A percentile compares a stretch with the other conserved stretches of the same genome.
These are phyloP conservation scores for Actinia equina DNA, from an alignment of 64 coral and sea anemone genomes.

Conservation along the genomic window DNA sequence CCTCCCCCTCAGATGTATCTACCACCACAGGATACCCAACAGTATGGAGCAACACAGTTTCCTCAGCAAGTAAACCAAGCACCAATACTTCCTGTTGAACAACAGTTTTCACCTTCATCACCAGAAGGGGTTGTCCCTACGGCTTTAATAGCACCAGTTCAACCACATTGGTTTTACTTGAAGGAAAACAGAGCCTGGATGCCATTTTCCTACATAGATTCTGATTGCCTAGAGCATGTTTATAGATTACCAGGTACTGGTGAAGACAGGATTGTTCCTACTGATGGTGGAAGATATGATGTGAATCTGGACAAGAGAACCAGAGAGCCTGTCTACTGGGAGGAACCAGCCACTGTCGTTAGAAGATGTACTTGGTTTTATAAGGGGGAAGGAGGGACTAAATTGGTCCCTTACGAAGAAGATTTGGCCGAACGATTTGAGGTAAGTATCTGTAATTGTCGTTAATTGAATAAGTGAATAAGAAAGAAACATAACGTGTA, in stretches of 20 bases:
- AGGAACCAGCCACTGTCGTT: constrained; percentile 76
- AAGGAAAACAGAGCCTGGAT: constrained; percentile 76
- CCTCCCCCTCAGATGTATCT: not conserved
- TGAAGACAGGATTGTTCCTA: constrained; percentile 73
- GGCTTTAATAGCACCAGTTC: constrained; percentile 57
- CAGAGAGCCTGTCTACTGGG: constrained; percentile 83
- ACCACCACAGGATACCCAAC: not conserved
- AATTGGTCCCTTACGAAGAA: constrained; percentile 88
- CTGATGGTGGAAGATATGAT: constrained; percentile 98
- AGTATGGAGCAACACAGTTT: not conserved
- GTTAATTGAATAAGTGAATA: too few species aligned
- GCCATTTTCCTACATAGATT: constrained; percentile 94
- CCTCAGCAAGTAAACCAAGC: not conserved
- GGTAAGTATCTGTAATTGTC: constrained; percentile 43
- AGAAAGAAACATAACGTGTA: too few species aligned
- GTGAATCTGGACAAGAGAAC: constrained; percentile 88
- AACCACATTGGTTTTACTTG: constrained; percentile 95
- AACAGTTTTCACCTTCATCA: not conserved
- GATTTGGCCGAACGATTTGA: constrained; percentile 70
- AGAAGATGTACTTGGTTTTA: constrained; percentile 92
- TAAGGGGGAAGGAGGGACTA: constrained; percentile 86
- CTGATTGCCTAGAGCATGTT: constrained; percentile 73
- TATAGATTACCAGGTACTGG: constrained; percentile 37
- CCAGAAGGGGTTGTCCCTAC: constrained; percentile 45
- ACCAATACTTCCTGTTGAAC: constrained; percentile 13